A percentile compares a stretch with the other conserved stretches of the same genome.
Evolutionary conservation across 2,888 invertebrate genomes (phyloP).

Genomic region (Chalcis sispes): DNA sequence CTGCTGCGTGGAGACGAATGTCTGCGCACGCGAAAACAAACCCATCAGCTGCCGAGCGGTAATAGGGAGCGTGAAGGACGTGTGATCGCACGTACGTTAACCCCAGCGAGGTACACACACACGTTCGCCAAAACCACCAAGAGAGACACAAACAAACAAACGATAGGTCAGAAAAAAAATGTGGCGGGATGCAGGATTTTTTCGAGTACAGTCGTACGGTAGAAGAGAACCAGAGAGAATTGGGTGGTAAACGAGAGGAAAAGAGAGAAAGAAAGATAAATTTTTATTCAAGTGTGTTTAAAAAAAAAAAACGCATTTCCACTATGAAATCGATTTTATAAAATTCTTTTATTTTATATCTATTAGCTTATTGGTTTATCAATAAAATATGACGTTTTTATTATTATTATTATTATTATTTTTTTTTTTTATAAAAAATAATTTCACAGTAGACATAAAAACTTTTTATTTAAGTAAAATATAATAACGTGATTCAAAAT

Average conservation of each 20-base stretch:
- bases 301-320: too few relatives aligned
- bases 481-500: too few relatives aligned
- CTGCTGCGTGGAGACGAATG: conserved; percentile 91
- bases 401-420: too few relatives aligned
- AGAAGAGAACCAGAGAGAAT: conserved; percentile 5
- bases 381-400: too few relatives aligned
- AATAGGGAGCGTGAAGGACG: neutral
- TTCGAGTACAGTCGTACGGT: conserved; percentile 8
- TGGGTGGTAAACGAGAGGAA: neutral
- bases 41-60: conserved; percentile 72
- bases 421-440: too few relatives aligned
- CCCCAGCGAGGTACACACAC: conserved; percentile 64
- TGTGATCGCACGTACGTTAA: neutral
- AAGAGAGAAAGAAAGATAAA: neutral
- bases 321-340: too few relatives aligned
- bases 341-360: too few relatives aligned
- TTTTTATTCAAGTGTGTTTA: neutral
- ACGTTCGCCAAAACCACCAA: conserved; percentile 75
- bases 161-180: conserved; percentile 62
- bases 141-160: conserved; percentile 70
- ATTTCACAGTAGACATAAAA: too few relatives aligned
- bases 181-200: neutral
- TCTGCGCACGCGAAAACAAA: conserved; percentile 80
- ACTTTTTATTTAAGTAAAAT: too few relatives aligned
- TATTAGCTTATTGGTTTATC: too few relatives aligned